These are phyloP conservation scores for Hyposoter dolosus DNA, from an alignment of 2,888 invertebrate species.

Conservation along the genomic window DNA sequence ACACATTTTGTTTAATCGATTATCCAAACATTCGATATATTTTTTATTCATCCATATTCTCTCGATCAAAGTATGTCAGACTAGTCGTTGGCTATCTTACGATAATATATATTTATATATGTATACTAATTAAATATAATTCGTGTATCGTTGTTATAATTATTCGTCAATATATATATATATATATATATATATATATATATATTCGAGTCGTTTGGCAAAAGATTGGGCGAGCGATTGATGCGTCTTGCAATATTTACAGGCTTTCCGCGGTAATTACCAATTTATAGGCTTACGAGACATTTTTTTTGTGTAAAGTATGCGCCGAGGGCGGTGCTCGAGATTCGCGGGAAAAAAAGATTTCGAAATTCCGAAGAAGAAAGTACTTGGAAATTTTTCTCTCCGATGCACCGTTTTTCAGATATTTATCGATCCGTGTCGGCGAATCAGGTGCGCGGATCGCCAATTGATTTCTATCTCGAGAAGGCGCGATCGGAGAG, in stretches of 20 bases:
- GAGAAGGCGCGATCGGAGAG: not conserved
- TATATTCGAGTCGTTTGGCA: conserved; percentile 54
- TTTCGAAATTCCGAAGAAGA: not conserved
- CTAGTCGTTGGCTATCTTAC: conserved; percentile 42
- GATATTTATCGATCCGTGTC: not conserved
- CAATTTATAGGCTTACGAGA: conserved; percentile 4
- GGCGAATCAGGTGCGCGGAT: not conserved
- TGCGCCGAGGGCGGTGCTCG: not conserved
- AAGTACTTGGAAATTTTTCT: not conserved
- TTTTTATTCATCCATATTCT: not conserved
- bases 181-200: conserved; percentile 26
- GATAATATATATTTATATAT: conserved; percentile 34
- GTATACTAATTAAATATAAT: conserved; percentile 63
- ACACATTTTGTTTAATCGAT: conserved; percentile 8
- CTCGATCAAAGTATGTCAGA: conserved; percentile 30
- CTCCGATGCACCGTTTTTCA: not conserved
- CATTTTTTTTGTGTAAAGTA: not conserved
- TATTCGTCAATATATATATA: conserved; percentile 37
- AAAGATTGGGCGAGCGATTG: conserved; percentile 44
- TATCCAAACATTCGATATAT: conserved; percentile 40
- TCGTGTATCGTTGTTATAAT: conserved; percentile 35
- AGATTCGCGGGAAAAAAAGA: not conserved
- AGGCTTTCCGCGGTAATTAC: conserved; percentile 41
- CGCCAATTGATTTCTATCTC: not conserved
- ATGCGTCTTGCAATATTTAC: conserved; percentile 53